Evolutionary conservation across 2,113 vertebrate genomes (phyloP), one percentile per base, ranked within the genome.

Genomic region (Tricholaema leucomelas): DNA sequence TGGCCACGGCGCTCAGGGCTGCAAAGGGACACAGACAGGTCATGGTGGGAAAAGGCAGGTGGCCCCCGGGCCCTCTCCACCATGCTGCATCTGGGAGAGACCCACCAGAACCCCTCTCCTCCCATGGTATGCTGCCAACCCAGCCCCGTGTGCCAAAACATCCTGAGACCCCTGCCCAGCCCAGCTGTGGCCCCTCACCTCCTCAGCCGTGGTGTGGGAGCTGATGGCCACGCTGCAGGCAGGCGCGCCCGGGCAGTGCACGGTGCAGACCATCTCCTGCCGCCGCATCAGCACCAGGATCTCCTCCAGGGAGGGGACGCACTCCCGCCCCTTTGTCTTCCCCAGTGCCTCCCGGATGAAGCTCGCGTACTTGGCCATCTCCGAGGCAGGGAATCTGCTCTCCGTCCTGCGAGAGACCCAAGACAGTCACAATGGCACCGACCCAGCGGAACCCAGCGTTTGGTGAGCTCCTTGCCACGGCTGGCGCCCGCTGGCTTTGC

Each of bases 281-380:
- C 98, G 94, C 69, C 90, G 97, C 96, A 98, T 98, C 95, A 99
- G 97, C 76, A 98, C 98, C 54, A 98, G 98, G 96, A 99, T 99
- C 97, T 99, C 99, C 27, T 99, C 98, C 97, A 98, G 98, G 5
- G 99, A 99, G 8, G 99, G 99, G 83, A 99, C 99, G 2, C 98
- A 98, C 94, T 99, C 98, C 24, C 98, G 97, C 72, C 98, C 98
- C 38, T 98, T 98, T 0, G 98, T 99, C 95, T 98, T 99, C 46
- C 97, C 96, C 96, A 99, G 95, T 0, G 99, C 98, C 86, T 98
- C 98, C 19, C 97, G 96, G 96, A 99, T 99, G 96, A 99, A 99
- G 74, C 98, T 98, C 6, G 98, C 98, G 0, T 99, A 99, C 86
- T 98, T 97, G 50, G 99, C 99, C 97, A 98, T 98, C 95, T 99